Conservation (phyloP, 1,140 invertebrate species). For the Aphidius ervi region DNA sequence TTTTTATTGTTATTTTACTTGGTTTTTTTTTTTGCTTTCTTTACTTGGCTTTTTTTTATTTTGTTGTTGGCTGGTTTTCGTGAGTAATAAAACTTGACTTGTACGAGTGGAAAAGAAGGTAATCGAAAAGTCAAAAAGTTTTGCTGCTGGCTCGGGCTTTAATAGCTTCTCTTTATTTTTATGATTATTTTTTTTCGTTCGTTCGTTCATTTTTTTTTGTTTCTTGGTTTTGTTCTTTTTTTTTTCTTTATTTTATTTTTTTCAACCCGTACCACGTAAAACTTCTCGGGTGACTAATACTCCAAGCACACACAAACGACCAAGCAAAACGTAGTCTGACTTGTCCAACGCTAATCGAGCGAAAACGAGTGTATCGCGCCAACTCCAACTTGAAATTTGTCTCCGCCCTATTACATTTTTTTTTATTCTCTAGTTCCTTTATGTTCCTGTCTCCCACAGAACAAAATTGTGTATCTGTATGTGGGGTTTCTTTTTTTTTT, state of each 20-base stretch:
- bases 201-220: too few relatives aligned
- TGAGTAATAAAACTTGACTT: neutral
- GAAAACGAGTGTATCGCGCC: slow-evolving; percentile 24
- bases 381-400: slow-evolving; percentile 16
- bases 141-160: neutral
- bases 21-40: neutral
- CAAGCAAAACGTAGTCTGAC: slow-evolving; percentile 14
- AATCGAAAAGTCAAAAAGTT: neutral
- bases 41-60: neutral
- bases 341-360: slow-evolving; percentile 23
- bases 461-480: slow-evolving; percentile 1
- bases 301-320: slow-evolving; percentile 8
- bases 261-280: slow-evolving; percentile 1
- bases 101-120: neutral
- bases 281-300: slow-evolving; percentile 10
- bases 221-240: neutral
- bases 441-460: neutral
- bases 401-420: slow-evolving; percentile 12
- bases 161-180: neutral
- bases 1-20: too few relatives aligned
- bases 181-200: too few relatives aligned
- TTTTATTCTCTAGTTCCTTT: neutral
- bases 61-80: too few relatives aligned
- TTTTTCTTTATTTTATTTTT: neutral
- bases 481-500: too few relatives aligned